Base-by-base conservation (phyloP, 2,888 invertebrate species). In the Tetropium fuscum region DNA sequence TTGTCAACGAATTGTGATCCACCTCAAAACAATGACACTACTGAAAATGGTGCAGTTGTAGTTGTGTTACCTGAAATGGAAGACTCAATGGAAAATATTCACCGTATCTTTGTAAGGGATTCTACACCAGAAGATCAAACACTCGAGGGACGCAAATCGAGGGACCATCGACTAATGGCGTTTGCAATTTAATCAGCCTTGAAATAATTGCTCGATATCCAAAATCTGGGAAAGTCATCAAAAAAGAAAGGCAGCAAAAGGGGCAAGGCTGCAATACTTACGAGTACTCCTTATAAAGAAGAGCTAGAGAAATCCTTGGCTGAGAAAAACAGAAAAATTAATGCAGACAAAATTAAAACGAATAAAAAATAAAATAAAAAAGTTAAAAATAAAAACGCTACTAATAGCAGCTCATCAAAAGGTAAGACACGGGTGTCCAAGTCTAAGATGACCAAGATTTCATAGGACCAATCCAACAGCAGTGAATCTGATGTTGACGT, bases 161-260 rank as follows among this genome's bases (percentile, higher is more conserved):
- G 30, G 16, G n/a, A 30, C 30, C 8, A 32, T 48, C 48, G n/a
- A 48, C 32, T 20, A 48, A 19, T 13, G 32, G 48, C 34, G 20
- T 48, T 48, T 48, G 10, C 15, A 48, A 48, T 34, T 34, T 19
- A 34, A 19, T 48, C 18, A 34, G 7, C 34, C 32, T 34, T 30
- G 32, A 48, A 48, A 20, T 15, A 48, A 48, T 48, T 48, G 8
- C 34, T 19, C 48, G 34, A 8, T 34, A 48, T 48, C 48, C 48
- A 48, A 48, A 48, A 34, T 5, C 10, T 20, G 19, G 10, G 32
- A 48, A 34, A 48, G 34, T 20, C 15, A 30, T 20, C 34, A 18
- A 48, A 48, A 32, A 34, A 48, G 32, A 48, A 48, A 48, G 19
- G 10, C 8, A 34, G 20, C 10, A 48, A 34, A 48, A 48, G 36